Percentiles rank a stretch among this genome's conserved stretches.
Evolutionary conservation across 2,888 invertebrate species (phyloP).

Genomic region (Drosophila rellima): DNA sequence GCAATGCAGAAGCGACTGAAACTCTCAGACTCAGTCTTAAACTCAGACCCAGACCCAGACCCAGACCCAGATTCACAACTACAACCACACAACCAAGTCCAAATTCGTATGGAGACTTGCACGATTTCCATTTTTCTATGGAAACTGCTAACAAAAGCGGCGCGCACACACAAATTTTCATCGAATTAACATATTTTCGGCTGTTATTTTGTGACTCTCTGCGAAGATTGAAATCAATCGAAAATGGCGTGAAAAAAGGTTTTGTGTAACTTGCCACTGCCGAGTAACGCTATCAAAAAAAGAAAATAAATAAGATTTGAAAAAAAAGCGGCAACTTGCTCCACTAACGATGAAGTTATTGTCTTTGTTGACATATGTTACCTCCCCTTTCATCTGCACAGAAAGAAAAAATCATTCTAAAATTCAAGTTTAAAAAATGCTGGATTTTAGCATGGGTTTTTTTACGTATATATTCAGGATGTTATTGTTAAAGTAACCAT

Average conservation of each 20-base stretch:
- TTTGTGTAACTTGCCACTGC: constrained; percentile 17
- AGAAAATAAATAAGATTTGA: constrained; percentile 1
- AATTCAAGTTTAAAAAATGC: background rate
- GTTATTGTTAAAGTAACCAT: no score
- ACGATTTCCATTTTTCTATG: constrained; percentile 74
- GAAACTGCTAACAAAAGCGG: constrained; percentile 71
- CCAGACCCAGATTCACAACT: background rate
- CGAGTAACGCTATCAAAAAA: background rate
- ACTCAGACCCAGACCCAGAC: background rate
- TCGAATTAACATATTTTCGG: constrained; percentile 77
- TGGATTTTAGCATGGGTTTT: no score
- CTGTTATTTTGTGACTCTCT: constrained; percentile 38
- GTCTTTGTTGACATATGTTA: constrained; percentile 14
- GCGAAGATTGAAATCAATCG: constrained; percentile 30
- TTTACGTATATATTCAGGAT: no score
- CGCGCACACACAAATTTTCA: constrained; percentile 67
- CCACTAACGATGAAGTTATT: constrained; percentile 49
- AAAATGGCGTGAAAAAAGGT: constrained; percentile 53
- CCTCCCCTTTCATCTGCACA: background rate
- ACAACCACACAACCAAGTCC: background rate
- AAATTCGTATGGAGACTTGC: constrained; percentile 25
- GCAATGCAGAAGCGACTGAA: constrained; percentile 53
- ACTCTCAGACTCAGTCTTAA: constrained; percentile 7
- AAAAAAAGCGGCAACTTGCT: constrained; percentile 24
- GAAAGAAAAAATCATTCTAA: background rate